Conservation (phyloP, 2,888 invertebrate species). For the Drosophila subquinaria region DNA sequence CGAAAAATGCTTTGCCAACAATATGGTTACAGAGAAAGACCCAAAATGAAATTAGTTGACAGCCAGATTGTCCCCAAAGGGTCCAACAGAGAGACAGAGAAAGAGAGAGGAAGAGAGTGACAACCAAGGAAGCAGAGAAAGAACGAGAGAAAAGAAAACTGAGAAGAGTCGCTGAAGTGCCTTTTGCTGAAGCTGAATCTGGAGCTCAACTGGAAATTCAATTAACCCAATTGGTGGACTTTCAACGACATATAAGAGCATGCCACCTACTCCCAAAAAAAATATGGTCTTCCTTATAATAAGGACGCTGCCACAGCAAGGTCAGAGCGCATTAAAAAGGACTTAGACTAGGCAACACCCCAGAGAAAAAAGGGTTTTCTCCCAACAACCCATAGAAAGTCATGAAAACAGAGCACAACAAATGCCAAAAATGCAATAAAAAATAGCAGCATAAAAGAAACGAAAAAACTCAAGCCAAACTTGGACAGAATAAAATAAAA, state of each 20-base stretch:
- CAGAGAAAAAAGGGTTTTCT: slow-evolving; percentile 50
- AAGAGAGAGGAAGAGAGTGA: neutral
- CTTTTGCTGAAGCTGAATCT: slow-evolving; percentile 25
- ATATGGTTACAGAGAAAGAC: slow-evolving; percentile 33
- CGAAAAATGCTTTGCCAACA: slow-evolving; percentile 36
- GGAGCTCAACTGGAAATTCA: slow-evolving; percentile 72
- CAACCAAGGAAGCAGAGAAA: neutral
- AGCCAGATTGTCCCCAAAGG: slow-evolving; percentile 53
- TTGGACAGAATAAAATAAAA: slow-evolving; percentile 26
- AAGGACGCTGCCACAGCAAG: slow-evolving; percentile 34
- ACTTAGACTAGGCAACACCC: slow-evolving; percentile 43
- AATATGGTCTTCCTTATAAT: slow-evolving; percentile 43
- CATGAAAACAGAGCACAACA: slow-evolving; percentile 53
- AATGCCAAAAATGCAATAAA: slow-evolving; percentile 67
- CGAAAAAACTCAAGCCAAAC: slow-evolving; percentile 30
- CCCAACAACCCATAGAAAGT: slow-evolving; percentile 42
- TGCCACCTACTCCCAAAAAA: slow-evolving; percentile 30
- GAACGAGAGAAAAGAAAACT: neutral
- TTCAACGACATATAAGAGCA: slow-evolving; percentile 20
- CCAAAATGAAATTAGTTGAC: slow-evolving; percentile 73
- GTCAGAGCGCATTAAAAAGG: slow-evolving; percentile 61
- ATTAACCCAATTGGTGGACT: slow-evolving; percentile 73
- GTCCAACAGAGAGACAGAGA: neutral
- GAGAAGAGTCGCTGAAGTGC: slow-evolving; percentile 8
- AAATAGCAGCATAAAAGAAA: slow-evolving; percentile 53